A percentile compares a stretch with the other conserved stretches of the same genome.
phyloP scores from a whole-genome alignment of 2,113 vertebrate genomes.

The Alosa alosa region DNA sequence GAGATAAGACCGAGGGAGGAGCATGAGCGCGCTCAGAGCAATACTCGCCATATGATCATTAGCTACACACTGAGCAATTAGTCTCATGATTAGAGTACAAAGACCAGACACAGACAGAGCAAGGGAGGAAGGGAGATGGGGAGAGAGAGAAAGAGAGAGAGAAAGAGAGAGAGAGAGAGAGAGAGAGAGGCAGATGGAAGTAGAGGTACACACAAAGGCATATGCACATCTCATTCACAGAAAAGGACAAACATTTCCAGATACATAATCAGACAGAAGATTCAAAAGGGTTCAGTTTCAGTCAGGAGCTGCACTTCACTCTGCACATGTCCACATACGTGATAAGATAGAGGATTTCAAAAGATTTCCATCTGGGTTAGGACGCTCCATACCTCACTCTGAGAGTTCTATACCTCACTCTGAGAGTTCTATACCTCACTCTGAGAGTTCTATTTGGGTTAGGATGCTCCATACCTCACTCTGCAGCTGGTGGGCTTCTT shows the following conservation, averaged over 20 bases:
- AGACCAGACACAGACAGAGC: background rate
- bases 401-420: slow-evolving; percentile 58
- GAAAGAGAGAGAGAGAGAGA: background rate
- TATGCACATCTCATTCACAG: background rate
- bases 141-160: background rate
- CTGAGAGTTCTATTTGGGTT: slow-evolving; percentile 58
- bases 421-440: slow-evolving; percentile 59
- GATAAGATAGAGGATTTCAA: background rate
- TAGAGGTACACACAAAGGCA: background rate
- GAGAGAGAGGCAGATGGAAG: background rate
- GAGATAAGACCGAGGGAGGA: background rate
- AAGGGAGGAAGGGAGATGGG: background rate
- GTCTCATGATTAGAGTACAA: background rate
- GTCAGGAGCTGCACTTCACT: too few species aligned
- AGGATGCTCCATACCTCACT: slow-evolving; percentile 53
- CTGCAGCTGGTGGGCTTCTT: slow-evolving; percentile 64
- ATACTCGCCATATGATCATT: background rate
- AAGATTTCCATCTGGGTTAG: background rate
- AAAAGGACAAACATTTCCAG: background rate
- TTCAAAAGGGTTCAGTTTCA: background rate
- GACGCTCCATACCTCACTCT: slow-evolving; percentile 56
- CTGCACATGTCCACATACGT: too few species aligned
- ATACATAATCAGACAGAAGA: background rate
- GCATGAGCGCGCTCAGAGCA: background rate
- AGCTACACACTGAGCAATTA: background rate